phyloP scores from a whole-genome alignment of 2,888 invertebrate species.

The Ischnura elegans region DNA sequence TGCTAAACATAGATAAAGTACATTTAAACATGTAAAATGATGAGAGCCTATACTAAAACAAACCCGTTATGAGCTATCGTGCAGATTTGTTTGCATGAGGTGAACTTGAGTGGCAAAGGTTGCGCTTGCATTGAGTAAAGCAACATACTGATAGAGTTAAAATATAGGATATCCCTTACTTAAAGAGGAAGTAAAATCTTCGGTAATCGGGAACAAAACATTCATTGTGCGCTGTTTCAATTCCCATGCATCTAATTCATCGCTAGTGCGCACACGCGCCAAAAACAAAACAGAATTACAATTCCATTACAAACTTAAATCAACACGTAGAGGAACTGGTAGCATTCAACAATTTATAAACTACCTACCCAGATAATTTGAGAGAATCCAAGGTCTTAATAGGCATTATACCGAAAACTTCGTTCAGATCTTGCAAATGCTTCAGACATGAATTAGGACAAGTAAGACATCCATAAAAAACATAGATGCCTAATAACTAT shows the following conservation, averaged over 20 bases:
- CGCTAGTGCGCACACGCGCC: slow-evolving; percentile 64
- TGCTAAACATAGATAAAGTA: no score
- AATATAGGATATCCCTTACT: not conserved
- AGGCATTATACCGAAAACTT: slow-evolving; percentile 1
- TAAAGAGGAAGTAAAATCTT: not conserved
- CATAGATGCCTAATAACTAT: not conserved
- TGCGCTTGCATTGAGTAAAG: not conserved
- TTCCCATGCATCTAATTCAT: slow-evolving; percentile 36
- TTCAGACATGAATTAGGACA: not conserved
- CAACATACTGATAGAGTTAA: not conserved
- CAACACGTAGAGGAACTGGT: not conserved
- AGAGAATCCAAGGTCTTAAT: not conserved
- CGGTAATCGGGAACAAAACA: not conserved
- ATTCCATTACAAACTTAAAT: not conserved
- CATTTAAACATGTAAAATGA: no score
- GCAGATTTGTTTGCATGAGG: not conserved
- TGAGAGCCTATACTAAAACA: not conserved
- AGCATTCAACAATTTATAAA: not conserved
- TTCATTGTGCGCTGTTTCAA: slow-evolving; percentile 28
- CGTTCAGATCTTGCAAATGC: not conserved
- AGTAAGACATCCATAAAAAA: not conserved
- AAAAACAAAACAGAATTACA: slow-evolving; percentile 45
- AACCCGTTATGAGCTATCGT: not conserved
- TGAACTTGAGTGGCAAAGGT: not conserved
- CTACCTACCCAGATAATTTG: slow-evolving; percentile 3